Base-by-base conservation (phyloP, 2,113 vertebrate species). In the Phocoena phocoena region DNA sequence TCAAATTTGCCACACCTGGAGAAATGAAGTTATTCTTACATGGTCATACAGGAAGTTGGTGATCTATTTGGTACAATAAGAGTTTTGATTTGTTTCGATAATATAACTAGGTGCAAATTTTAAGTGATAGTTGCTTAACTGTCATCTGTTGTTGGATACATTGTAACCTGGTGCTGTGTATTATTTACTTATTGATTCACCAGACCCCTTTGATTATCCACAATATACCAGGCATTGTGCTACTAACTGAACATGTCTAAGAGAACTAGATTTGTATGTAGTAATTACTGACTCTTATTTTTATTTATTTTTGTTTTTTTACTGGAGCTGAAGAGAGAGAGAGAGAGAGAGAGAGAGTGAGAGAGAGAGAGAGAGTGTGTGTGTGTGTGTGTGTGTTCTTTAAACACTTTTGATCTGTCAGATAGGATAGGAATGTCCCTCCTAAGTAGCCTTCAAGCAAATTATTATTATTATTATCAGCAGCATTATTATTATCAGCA, bases 81-180 rank as follows among this genome's bases (percentile, higher is more conserved):
- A 70, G 10, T 74, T 97, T 90, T 85, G 12, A n/a, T 83, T 86
- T 94, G 11, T 87, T 65, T 94, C 55, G 41, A 36, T 97, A 55
- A 71, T 88, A 65, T 41, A 73, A 81, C 11, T 93, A 36, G 41
- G 41, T 85, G 10, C 14, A 93, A 67, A 33, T 93, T 88, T 10
- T 88, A 92, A 84, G 28, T 82, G 83, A 68, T 95, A 82, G 53
- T 82, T 47, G 26, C 18, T 82, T 82, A 87, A 31, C 41, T 89
- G 7, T 90, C 38, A 60, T 73, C n/a, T 20, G 14, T 88, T 62
- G 81, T 67, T 95, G 26, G 55, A 36, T 84, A 41, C 12, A 68
- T 28, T 90, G 68, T 58, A 97, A 68, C 4, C 2, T 68, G 17
- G 17, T 96, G n/a, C 6, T 80, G 17, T 36, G 1, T 92, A 50